Evolutionary conservation across 2,113 vertebrate genomes (phyloP).

Genomic region (Indri indri): DNA sequence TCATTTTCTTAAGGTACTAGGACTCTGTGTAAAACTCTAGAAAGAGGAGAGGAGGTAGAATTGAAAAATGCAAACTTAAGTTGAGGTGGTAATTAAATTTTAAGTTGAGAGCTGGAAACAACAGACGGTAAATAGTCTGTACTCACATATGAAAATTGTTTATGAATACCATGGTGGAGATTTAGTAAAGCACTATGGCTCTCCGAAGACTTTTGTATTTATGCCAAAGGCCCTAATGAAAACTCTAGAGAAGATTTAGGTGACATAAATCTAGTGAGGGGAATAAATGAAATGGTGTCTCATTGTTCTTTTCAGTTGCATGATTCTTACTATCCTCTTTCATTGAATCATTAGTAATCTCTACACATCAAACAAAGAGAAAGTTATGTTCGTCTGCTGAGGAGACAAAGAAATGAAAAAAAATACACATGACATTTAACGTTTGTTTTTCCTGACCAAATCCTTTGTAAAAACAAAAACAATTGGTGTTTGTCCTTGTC

Average conservation of each 20-base stretch:
- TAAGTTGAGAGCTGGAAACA: conserved; percentile 44
- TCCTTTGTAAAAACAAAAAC: not conserved
- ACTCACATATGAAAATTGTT: conserved; percentile 46
- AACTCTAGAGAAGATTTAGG: conserved; percentile 4
- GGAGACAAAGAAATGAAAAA: not conserved
- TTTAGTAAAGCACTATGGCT: conserved; percentile 40
- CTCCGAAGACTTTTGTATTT: conserved; percentile 55
- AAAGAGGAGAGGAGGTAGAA: not conserved
- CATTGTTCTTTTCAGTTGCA: not conserved
- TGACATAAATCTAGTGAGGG: conserved; percentile 44
- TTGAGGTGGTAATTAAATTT: conserved; percentile 57
- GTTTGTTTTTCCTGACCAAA: not conserved
- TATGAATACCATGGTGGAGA: conserved; percentile 46
- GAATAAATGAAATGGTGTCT: not conserved
- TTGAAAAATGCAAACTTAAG: conserved; percentile 10
- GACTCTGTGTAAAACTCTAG: not conserved
- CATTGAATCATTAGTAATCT: not conserved
- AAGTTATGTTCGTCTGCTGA: not conserved
- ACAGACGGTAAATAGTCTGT: conserved; percentile 52
- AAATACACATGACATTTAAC: not conserved
- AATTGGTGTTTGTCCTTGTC: not conserved
- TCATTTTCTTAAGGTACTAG: not conserved
- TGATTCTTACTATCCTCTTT: not conserved
- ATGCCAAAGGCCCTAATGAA: conserved; percentile 32
- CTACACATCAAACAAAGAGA: not conserved